These are phyloP conservation scores for Loxodonta africana DNA, from an alignment of 2,113 vertebrate genomes.

Conservation along the genomic window DNA sequence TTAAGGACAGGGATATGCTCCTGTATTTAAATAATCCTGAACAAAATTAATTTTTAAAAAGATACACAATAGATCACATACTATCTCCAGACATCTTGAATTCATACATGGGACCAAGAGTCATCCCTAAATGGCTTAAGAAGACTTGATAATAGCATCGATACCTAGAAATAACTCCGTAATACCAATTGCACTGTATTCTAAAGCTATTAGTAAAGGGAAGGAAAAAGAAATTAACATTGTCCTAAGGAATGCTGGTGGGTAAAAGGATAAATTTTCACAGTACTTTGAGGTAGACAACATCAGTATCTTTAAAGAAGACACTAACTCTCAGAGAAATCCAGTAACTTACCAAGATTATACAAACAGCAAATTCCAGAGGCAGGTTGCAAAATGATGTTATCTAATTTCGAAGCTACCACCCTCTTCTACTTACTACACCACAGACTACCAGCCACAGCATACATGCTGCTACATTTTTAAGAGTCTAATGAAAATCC, in stretches of 20 bases:
- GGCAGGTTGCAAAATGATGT: not conserved
- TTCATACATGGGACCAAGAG: not conserved
- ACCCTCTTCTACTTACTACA: not conserved
- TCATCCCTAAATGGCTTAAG: constrained; percentile 15
- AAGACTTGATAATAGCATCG: not conserved
- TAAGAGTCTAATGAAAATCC: constrained; percentile 28
- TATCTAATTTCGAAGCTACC: not conserved
- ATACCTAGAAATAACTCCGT: constrained; percentile 49
- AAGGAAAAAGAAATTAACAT: not conserved
- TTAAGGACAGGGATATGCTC: not conserved
- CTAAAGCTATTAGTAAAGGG: constrained; percentile 40
- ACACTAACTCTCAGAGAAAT: constrained; percentile 40
- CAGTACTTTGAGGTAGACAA: not conserved
- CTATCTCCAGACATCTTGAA: not conserved
- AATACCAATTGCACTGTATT: not conserved
- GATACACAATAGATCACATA: not conserved
- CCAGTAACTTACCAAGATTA: not conserved
- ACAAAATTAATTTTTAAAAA: constrained; percentile 6
- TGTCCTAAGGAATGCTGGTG: not conserved
- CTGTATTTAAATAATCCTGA: not conserved
- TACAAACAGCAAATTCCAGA: not conserved
- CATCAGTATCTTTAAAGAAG: constrained; percentile 6
- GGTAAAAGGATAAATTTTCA: constrained; percentile 19
- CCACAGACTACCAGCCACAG: not conserved
- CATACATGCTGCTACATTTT: not conserved